Evolutionary conservation across 2,797 vertebrate genomes (phyloP).

Genomic region (Threskiornis aethiopicus): DNA sequence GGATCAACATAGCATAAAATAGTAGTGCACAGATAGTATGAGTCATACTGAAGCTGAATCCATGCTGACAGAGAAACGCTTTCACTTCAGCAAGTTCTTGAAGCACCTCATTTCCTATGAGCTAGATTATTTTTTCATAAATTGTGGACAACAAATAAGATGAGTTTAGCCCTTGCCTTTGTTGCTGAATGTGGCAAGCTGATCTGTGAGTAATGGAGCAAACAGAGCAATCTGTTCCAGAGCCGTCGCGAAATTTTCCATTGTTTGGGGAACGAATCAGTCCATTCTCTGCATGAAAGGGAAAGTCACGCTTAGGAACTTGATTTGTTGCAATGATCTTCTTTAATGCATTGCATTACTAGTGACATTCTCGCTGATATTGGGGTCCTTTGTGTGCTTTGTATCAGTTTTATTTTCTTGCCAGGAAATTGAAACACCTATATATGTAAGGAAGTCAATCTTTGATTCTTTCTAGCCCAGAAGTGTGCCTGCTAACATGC

Average conservation of each 20-base stretch:
- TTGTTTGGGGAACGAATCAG: constrained; percentile 65
- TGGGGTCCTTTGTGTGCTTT: constrained; percentile 31
- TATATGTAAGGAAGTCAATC: neutral
- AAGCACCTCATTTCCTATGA: constrained; percentile 62
- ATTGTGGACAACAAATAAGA: constrained; percentile 48
- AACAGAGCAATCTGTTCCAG: constrained; percentile 61
- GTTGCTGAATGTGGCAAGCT: constrained; percentile 28
- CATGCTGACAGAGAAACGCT: constrained; percentile 55
- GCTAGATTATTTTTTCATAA: constrained; percentile 68
- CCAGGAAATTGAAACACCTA: constrained; percentile 18
- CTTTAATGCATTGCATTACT: neutral
- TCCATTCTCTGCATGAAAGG: constrained; percentile 60
- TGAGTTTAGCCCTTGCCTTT: constrained; percentile 57
- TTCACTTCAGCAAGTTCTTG: constrained; percentile 44
- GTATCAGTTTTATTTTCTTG: constrained; percentile 43
- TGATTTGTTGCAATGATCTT: constrained; percentile 51
- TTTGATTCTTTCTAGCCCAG: neutral
- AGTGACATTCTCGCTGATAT: constrained; percentile 1
- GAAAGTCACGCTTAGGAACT: constrained; percentile 51
- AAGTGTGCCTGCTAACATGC: neutral
- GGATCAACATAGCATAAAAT: constrained; percentile 37
- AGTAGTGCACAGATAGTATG: constrained; percentile 23
- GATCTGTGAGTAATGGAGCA: constrained; percentile 63
- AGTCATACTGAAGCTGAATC: constrained; percentile 46
- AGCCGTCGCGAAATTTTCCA: constrained; percentile 42